Base-by-base conservation (phyloP, 2,888 invertebrate species). In the Petrolisthes manimaculis region DNA sequence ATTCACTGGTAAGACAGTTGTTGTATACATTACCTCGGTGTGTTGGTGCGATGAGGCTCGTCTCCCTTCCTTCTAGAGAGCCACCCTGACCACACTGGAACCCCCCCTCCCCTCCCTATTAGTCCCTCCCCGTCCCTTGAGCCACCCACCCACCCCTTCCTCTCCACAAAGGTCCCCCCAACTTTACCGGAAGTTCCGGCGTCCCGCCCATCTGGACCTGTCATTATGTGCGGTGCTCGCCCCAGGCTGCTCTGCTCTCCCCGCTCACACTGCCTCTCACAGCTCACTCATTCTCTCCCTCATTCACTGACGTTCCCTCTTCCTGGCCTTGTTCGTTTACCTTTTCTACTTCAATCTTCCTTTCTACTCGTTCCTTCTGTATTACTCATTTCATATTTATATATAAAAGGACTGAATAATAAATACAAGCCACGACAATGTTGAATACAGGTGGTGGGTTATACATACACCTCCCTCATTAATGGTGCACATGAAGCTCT, bases 121-220 rank as follows among this genome's bases (percentile, higher is more conserved):
- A 24, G 18, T 21, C 81, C 18, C 82, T 3, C 54, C 71, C 18
- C 21, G 55, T 51, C 71, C 6, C 71, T 37, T 18, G 37, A 18
- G 55, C 69, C 24, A 24, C 55, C 78, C 67, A 18, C 67, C 69
- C 24, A 24, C 55, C 78, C 67, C 54, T 14, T 24, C 83, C 24
- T 37, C 77, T 9, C 51, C 78, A 53, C 69, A 54, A 55, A 21
- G 14, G 37, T 54, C 74, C 83, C 75, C 74, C 74, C 67, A 81
- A 56, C 74, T 81, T 67, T 51, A 81, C 86, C 86, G 86, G 86
- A 86, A 86, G 74, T 86, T 86, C 86, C 86, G 55, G 81, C 61
- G 86, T 80, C 74, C 71, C 81, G 74, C 86, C 86, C 86, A 86
- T 81, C 86, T 81, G 86, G 55, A 86, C 86, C 86, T 86, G 81